These are phyloP conservation scores for Pachymerium ferrugineum DNA, from an alignment of 2,888 invertebrate species.

Conservation along the genomic window DNA sequence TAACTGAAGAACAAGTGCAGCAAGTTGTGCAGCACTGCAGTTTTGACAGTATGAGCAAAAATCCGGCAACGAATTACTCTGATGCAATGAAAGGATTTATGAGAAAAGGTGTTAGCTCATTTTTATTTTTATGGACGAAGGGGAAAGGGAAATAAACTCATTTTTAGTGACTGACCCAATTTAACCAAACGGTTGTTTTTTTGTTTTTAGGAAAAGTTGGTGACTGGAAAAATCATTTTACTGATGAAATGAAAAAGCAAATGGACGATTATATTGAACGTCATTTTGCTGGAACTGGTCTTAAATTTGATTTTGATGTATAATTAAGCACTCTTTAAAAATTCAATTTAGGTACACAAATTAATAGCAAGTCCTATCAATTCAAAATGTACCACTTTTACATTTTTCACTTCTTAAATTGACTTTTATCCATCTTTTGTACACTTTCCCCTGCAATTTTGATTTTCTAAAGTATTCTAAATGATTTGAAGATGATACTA, in stretches of 20 bases:
- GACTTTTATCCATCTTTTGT: too few relatives aligned
- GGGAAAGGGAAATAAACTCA: too few relatives aligned
- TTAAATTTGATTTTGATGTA: conserved; percentile 15
- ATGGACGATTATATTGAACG: conserved; percentile 28
- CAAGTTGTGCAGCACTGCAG: conserved; percentile 60
- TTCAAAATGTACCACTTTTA: too few relatives aligned
- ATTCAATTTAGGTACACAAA: neutral
- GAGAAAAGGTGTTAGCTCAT: conserved; percentile 7
- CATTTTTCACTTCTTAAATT: too few relatives aligned
- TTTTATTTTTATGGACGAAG: too few relatives aligned
- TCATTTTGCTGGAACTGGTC: conserved; percentile 17
- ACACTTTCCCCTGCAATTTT: too few relatives aligned
- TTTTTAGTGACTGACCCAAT: too few relatives aligned
- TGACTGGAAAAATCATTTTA: conserved; percentile 32
- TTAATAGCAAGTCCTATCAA: too few relatives aligned
- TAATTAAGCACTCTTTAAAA: neutral
- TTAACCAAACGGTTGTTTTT: too few relatives aligned
- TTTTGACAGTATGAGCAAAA: conserved; percentile 21
- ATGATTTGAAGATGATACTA: too few relatives aligned
- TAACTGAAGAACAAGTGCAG: conserved; percentile 62
- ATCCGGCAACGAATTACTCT: neutral
- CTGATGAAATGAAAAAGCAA: conserved; percentile 29
- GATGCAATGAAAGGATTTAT: neutral
- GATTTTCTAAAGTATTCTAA: too few relatives aligned
- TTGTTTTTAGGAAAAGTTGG: conserved; percentile 17